Base-by-base conservation (phyloP, 1,140 invertebrate genomes). In the Chelonus insularis region DNA sequence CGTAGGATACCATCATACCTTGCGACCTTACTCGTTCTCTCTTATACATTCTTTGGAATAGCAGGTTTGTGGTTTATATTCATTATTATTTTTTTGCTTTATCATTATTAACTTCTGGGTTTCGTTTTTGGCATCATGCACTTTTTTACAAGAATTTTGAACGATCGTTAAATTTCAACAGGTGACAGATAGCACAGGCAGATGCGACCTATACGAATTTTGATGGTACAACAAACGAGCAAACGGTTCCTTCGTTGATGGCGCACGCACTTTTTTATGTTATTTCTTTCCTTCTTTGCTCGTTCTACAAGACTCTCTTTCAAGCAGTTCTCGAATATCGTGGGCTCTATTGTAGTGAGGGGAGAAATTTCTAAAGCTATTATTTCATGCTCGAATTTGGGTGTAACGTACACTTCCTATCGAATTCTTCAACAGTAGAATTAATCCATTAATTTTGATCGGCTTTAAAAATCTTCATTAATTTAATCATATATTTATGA, bases 41-140 rank as follows among this genome's bases (percentile, higher is more conserved):
- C 71, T 41, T 81, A 76, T 64, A 75, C 77, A 14, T 67, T 79
- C 32, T 69, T 76, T 69, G 76, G 77, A 59, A 75, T 79, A 50
- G 70, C 78, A 79, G 78, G 78, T 80, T 58, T 63, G 74, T 60
- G 18, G 4, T 8, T 58, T 21, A 23, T 39, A 21, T 23, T 34
- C 39, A 32, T 12, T 57, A 43, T 20, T 57, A 47, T 37, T 48
- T 48, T 58, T 25, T 20, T 48, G 21, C 18, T 25, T 48, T 37
- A 21, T 58, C 32, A 48, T 51, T 50, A 21, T 14, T 29, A 0
- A 11, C 32, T 59, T 18, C 25, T 52, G 18, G n/a, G 32, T 21
- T 45, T 34, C 47, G 37, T 39, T 43, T 57, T 23, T 16, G 58
- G 36, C 23, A 32, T 54, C 29, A n/a, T 54, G 20, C 51, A 36